A percentile compares a stretch with the other conserved stretches of the same genome.
These are phyloP conservation scores for Nothocercus julius DNA, from an alignment of 2,113 vertebrate genomes.

Conservation along the genomic window DNA sequence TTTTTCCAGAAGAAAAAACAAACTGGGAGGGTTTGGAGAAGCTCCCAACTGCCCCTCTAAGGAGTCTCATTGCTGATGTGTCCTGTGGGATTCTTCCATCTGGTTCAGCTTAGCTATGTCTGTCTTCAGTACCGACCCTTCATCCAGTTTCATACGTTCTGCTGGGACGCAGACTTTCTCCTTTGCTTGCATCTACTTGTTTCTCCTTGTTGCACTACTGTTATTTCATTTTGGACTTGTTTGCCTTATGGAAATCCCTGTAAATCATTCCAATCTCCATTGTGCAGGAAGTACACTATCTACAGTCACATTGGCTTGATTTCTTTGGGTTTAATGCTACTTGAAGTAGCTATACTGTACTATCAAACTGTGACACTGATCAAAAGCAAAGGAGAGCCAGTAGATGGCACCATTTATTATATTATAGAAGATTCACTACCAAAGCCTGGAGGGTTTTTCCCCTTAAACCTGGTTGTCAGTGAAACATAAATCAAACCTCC, in stretches of 20 bases:
- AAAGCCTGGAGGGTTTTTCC: neutral
- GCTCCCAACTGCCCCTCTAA: neutral
- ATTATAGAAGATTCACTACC: constrained; percentile 43
- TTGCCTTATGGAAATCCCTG: neutral
- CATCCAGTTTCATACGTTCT: constrained; percentile 15
- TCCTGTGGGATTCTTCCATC: constrained; percentile 38
- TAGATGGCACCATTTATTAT: constrained; percentile 79
- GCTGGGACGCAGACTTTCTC: neutral
- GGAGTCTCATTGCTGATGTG: neutral
- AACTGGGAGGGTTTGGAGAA: neutral
- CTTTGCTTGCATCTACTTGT: neutral
- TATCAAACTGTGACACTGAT: neutral
- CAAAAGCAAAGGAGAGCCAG: constrained; percentile 44
- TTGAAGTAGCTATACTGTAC: neutral
- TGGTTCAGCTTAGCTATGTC: constrained; percentile 42
- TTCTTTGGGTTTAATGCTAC: neutral
- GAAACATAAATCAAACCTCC: constrained; percentile 43
- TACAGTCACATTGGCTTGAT: neutral
- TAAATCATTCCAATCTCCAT: neutral
- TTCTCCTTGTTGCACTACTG: neutral
- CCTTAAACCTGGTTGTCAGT: constrained; percentile 47
- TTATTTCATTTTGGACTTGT: constrained; percentile 24
- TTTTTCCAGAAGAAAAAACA: constrained; percentile 8
- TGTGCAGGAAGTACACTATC: neutral
- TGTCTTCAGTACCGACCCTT: neutral